A percentile compares a stretch with the other conserved stretches of the same genome.
phyloP scores from a whole-genome alignment of 2,797 vertebrate genomes.

The Prunella strophiata region DNA sequence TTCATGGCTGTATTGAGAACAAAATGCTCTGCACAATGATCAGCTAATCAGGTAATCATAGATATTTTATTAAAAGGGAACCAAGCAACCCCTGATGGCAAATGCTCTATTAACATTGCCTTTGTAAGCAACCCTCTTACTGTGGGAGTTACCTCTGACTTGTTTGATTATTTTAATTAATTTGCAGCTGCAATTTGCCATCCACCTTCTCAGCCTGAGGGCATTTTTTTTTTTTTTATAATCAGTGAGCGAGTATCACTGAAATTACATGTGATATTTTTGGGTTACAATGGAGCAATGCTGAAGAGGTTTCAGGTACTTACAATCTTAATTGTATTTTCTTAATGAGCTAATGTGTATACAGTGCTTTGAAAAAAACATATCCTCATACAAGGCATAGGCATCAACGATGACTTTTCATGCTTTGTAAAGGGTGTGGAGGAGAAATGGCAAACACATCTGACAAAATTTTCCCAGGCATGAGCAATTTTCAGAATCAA shows the following conservation, averaged over 20 bases:
- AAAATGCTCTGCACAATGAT: slow-evolving; percentile 2
- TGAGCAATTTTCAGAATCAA: background rate
- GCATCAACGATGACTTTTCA: background rate
- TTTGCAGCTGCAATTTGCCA: slow-evolving; percentile 52
- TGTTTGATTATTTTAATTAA: slow-evolving; percentile 60
- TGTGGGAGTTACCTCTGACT: slow-evolving; percentile 29
- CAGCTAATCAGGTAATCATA: slow-evolving; percentile 54
- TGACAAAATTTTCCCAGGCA: background rate
- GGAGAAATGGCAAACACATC: background rate
- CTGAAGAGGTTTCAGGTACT: slow-evolving; percentile 14
- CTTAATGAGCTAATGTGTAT: slow-evolving; percentile 23
- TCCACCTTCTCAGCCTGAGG: slow-evolving; percentile 17
- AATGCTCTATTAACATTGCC: slow-evolving; percentile 25
- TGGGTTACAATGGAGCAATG: background rate
- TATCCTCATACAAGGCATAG: background rate
- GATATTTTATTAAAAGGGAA: slow-evolving; percentile 35
- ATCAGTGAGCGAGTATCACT: background rate
- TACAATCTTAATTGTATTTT: slow-evolving; percentile 13
- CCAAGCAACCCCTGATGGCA: background rate
- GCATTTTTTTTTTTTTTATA: background rate
- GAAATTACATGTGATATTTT: slow-evolving; percentile 36
- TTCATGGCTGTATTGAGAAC: slow-evolving; percentile 1
- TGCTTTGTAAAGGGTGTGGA: background rate
- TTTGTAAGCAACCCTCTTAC: slow-evolving; percentile 25
- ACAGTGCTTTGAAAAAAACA: background rate